Base-by-base conservation (phyloP, 1,140 invertebrate species). In the Penaeus chinensis region DNA sequence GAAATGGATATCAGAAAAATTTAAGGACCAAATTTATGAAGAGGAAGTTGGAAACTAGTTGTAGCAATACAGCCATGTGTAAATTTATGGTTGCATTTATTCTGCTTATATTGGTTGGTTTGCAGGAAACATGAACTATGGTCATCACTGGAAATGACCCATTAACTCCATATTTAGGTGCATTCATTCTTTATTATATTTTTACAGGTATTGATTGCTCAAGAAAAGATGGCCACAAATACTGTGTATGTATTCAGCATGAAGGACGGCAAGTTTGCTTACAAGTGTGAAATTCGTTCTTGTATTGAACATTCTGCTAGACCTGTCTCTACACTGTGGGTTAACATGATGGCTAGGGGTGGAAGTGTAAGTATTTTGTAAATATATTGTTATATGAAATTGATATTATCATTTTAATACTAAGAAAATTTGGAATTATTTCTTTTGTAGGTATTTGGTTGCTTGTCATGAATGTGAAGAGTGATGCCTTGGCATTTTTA, bases 211-310 rank as follows among this genome's bases (percentile, higher is more conserved):
- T 93, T 99, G 1, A 99, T 99, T 93, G 98, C 98, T 16, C 98
- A 99, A 93, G 98, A 99, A 92, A 99, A 99, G 93, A 99, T 99
- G 98, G 98, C 99, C 20, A 99, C 98, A 18, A 99, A 99, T 92
- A 99, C 98, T 83, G 99, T 99, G 5, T 99, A 99, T 93, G 99
- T 99, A 3, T 99, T 99, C 92, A 96, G 97, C 91, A 98, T 99
- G 96, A 99, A 99, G 93, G 96, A 97, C 92, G 96, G 97, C 81
- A 99, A 99, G 92, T 99, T 97, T 94, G 97, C 98, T 16, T 99
- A 96, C 91, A 99, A 99, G 93, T 96, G 98, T 84, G 99, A 99
- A 93, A 98, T 98, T 89, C 94, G 99, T 24, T 99, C 98, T 0
- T 99, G 97, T 91, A 93, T 99, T 74, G 99, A 99, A 92, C 98